These are phyloP conservation scores for Ashinkailepas kermadecensis DNA, from an alignment of 2,888 invertebrate species.

Conservation along the genomic window DNA sequence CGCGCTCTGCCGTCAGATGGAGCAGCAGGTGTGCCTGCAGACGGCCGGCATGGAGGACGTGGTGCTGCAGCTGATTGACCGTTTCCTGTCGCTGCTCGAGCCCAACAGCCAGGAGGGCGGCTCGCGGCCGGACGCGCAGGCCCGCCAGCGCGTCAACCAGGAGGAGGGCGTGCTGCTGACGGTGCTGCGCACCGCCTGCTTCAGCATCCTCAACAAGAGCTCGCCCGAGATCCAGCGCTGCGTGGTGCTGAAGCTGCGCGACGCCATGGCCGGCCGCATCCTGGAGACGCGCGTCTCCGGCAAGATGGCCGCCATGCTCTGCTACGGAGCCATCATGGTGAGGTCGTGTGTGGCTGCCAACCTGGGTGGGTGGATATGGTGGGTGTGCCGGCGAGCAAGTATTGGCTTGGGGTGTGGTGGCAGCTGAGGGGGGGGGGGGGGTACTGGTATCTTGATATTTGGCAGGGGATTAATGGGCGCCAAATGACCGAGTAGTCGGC, in stretches of 20 bases:
- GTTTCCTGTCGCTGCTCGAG: slow-evolving; percentile 53
- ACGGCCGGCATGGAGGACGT: slow-evolving; percentile 85
- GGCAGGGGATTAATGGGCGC: no score
- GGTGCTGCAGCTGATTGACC: slow-evolving; percentile 72
- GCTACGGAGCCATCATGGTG: slow-evolving; percentile 51
- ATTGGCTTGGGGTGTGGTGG: no score
- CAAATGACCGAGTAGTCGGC: no score
- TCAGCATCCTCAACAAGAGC: slow-evolving; percentile 14
- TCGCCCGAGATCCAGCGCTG: slow-evolving; percentile 36
- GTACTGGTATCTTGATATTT: no score
- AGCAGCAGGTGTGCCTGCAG: slow-evolving; percentile 61
- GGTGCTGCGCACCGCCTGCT: background rate
- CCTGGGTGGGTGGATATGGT: no score
- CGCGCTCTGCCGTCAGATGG: slow-evolving; percentile 47
- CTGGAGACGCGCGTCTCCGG: slow-evolving; percentile 78
- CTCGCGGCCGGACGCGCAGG: background rate
- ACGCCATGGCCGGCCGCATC: slow-evolving; percentile 62
- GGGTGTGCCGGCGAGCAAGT: no score
- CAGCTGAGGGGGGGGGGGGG: no score
- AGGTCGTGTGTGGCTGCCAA: slow-evolving; percentile 24
- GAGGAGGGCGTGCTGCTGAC: slow-evolving; percentile 22
- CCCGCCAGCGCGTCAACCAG: slow-evolving; percentile 3
- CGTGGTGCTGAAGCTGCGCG: slow-evolving; percentile 65
- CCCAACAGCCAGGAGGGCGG: slow-evolving; percentile 27
- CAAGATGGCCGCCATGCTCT: slow-evolving; percentile 64